These are phyloP conservation scores for Cricetomys ansorgei DNA, from an alignment of 2,113 vertebrate genomes.

Conservation along the genomic window DNA sequence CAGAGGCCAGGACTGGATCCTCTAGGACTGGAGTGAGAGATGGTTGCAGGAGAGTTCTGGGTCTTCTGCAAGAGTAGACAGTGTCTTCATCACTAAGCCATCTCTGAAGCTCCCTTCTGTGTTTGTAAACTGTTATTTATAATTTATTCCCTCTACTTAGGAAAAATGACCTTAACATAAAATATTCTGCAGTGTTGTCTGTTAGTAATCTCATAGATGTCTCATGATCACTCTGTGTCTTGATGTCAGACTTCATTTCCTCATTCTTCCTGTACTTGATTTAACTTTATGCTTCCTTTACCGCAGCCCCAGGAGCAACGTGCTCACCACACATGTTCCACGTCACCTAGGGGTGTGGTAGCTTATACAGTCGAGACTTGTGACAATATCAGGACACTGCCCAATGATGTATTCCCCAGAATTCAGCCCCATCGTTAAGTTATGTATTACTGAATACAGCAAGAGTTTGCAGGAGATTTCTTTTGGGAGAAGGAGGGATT, in stretches of 20 bases:
- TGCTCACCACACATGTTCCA: too few relatives aligned
- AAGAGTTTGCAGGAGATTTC: neutral
- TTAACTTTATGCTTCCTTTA: neutral
- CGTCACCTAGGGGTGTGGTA: too few relatives aligned
- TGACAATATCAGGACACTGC: neutral
- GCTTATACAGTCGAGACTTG: neutral
- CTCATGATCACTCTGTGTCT: neutral
- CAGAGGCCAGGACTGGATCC: neutral
- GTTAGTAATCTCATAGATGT: neutral
- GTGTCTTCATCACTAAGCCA: neutral
- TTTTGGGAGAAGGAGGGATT: neutral
- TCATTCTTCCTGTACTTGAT: neutral
- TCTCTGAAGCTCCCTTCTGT: too few relatives aligned
- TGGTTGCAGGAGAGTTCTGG: neutral
- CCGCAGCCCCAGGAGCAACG: neutral
- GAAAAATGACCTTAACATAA: neutral
- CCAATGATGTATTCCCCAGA: neutral
- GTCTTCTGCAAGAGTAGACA: neutral
- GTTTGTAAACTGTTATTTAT: neutral
- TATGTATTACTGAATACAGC: neutral
- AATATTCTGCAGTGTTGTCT: neutral
- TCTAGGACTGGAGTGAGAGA: neutral
- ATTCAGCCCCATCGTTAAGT: neutral
- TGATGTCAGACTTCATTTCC: neutral
- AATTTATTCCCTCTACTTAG: neutral